These are phyloP conservation scores for Mimumesa dahlbomi DNA, from an alignment of 2,888 invertebrate species.

Conservation along the genomic window DNA sequence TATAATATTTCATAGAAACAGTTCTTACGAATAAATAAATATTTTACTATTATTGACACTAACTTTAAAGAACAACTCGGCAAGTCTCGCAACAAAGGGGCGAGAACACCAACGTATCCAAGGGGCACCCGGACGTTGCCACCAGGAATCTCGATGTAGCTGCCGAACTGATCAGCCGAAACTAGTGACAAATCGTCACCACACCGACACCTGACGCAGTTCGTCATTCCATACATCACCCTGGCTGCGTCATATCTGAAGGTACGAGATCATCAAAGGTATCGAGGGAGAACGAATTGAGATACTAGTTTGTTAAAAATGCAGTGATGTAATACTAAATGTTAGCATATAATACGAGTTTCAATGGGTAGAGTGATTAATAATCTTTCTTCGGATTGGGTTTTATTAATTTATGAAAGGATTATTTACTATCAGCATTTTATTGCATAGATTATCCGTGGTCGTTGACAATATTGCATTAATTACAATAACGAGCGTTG, in stretches of 20 bases:
- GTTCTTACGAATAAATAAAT: too few relatives aligned
- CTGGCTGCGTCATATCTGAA: conserved; percentile 85
- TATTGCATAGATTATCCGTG: too few relatives aligned
- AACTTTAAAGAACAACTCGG: conserved; percentile 75
- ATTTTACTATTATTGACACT: conserved; percentile 19
- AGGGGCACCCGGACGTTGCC: conserved; percentile 85
- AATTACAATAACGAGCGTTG: too few relatives aligned
- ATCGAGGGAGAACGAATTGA: conserved; percentile 8
- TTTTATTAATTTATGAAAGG: too few relatives aligned
- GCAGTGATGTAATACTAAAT: conserved; percentile 54
- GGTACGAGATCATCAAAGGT: conserved; percentile 12
- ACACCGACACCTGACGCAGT: conserved; percentile 84
- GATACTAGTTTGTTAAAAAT: conserved; percentile 17
- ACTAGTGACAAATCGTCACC: conserved; percentile 88
- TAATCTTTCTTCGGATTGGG: too few relatives aligned
- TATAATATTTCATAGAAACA: too few relatives aligned
- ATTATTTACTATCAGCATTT: too few relatives aligned
- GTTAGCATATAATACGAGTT: too few relatives aligned
- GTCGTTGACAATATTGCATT: too few relatives aligned
- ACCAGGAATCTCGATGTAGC: conserved; percentile 85
- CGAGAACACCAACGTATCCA: conserved; percentile 86
- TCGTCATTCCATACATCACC: conserved; percentile 86
- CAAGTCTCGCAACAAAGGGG: conserved; percentile 85
- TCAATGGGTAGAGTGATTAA: too few relatives aligned
- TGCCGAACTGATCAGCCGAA: conserved; percentile 88